These are phyloP conservation scores for Spodoptera picta DNA, from an alignment of 2,888 invertebrate genomes.

Conservation along the genomic window DNA sequence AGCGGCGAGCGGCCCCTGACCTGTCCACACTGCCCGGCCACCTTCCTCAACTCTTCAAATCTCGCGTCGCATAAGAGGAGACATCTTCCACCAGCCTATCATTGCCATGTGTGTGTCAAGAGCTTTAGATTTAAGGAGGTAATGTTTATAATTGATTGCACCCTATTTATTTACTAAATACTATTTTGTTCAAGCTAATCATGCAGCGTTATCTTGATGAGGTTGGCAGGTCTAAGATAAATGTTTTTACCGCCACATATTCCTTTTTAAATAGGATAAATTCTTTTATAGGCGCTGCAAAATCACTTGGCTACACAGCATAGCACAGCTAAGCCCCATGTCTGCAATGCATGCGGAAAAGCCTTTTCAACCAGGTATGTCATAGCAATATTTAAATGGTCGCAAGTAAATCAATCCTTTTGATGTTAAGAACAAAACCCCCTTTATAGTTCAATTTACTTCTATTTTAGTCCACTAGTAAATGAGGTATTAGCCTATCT, in stretches of 20 bases:
- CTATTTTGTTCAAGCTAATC: too few relatives aligned
- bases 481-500: too few relatives aligned
- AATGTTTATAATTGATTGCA: neutral
- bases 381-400: too few relatives aligned
- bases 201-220: too few relatives aligned
- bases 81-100: constrained; percentile 61
- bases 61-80: constrained; percentile 60
- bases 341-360: constrained; percentile 61
- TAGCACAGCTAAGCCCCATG: constrained; percentile 61
- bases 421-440: too few relatives aligned
- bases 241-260: too few relatives aligned
- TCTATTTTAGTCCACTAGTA: too few relatives aligned
- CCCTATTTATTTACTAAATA: too few relatives aligned
- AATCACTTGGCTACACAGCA: constrained; percentile 66
- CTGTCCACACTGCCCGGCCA: constrained; percentile 59
- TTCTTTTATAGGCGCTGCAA: constrained; percentile 53
- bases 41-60: constrained; percentile 60
- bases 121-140: constrained; percentile 61
- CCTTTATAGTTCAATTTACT: too few relatives aligned
- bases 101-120: constrained; percentile 59
- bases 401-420: too few relatives aligned
- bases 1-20: constrained; percentile 54
- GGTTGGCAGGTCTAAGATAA: too few relatives aligned
- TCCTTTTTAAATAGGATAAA: too few relatives aligned
- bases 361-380: constrained; percentile 65